Evolutionary conservation across 1,140 invertebrate species (phyloP), one percentile per base, ranked within the genome.

Genomic region (Physella acuta): DNA sequence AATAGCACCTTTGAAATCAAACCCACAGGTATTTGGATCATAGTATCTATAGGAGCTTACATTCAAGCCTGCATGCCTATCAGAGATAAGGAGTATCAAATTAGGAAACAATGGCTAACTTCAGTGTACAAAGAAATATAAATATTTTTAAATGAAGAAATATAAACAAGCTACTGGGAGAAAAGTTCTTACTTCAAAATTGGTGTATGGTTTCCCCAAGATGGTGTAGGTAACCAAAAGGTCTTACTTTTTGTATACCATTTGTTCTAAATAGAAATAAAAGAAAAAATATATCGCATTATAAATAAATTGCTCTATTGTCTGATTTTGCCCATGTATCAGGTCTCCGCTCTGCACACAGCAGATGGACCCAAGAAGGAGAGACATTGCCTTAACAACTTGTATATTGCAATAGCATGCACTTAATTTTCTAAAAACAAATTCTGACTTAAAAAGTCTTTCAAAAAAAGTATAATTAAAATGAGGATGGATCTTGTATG

Each of bases 191-290:
- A 88, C 86, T 94, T 96, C 86, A 98, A 97, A 73, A 99, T 90
- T 36, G 95, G 94, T 0, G 89, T 91, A 83, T 99, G 98, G 85
- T 99, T 99, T 60, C 95, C 97, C 98, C 98, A 99, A 0, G 97
- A 92, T 14, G 97, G 97, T n/a, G 89, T 89, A 24, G 97, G 95
- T 74, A 99, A 78, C 87, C 96, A 98, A 60, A 99, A 88, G 66
- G 91, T 91, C 85, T 97, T 97, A 69, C 88, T 89, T 16, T 91
- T 91, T 39, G 90, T 88, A 84, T 94, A 95, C 85, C 93, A 97
- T 74, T 90, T 85, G 34, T 75, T 73, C 86, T 88, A 59, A 49
- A 71, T 37, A 70, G 14, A 28, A 69, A 58, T 11, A 44, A 44
- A 44, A 20, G 8, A 44, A 44, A 44, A 44, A 8, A 44, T 44